Evolutionary conservation across 2,113 vertebrate genomes (phyloP).

Genomic region (Lates calcarifer): DNA sequence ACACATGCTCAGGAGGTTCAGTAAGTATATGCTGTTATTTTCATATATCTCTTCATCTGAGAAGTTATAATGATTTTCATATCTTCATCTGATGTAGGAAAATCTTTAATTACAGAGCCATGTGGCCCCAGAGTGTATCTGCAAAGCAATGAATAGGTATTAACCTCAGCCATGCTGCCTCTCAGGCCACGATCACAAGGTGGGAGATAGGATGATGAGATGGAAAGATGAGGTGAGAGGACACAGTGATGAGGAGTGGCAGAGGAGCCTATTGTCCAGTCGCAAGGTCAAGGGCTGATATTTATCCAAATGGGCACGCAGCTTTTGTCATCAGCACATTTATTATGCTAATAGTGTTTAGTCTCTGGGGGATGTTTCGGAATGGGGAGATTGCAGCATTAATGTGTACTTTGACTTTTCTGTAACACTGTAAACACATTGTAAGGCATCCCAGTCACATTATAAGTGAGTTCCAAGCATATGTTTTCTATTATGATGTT

Average conservation of each 20-base stretch:
- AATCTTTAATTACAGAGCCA: conserved; percentile 58
- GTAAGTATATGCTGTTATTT: background rate
- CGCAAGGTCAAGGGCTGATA: conserved; percentile 49
- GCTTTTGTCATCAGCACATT: conserved; percentile 27
- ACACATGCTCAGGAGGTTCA: conserved; percentile 27
- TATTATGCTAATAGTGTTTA: conserved; percentile 41
- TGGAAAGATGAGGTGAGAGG: background rate
- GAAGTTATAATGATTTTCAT: conserved; percentile 50
- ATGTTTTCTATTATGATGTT: background rate
- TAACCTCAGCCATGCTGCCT: conserved; percentile 39
- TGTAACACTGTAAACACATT: background rate
- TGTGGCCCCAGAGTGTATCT: conserved; percentile 39
- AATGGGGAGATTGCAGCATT: background rate
- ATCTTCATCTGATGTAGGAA: conserved; percentile 40
- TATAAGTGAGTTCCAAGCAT: background rate
- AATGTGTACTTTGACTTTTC: conserved; percentile 23
- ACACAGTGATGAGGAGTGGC: background rate
- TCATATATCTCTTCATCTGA: conserved; percentile 45
- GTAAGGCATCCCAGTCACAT: background rate
- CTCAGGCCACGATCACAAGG: conserved; percentile 8
- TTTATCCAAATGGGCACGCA: conserved; percentile 16
- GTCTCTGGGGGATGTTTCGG: conserved; percentile 4
- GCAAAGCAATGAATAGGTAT: conserved; percentile 45
- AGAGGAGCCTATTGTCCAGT: conserved; percentile 32
- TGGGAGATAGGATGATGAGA: background rate